A percentile compares a stretch with the other conserved stretches of the same genome.
phyloP scores from a whole-genome alignment of 1,140 invertebrate species.

The Drosophila tristis region DNA sequence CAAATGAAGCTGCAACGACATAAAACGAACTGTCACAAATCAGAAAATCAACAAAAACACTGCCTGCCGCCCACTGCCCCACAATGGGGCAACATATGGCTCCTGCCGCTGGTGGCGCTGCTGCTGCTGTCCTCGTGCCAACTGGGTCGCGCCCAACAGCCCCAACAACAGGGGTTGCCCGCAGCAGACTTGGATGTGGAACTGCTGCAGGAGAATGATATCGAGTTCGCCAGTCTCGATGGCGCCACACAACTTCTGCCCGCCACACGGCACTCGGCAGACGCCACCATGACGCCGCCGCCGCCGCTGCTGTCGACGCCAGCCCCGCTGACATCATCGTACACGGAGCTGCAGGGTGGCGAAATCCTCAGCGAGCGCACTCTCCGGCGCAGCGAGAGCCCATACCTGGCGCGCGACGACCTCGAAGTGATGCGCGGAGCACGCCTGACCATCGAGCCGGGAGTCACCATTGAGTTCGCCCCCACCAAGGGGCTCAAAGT shows the following conservation, averaged over 20 bases:
- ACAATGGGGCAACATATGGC: constrained; percentile 65
- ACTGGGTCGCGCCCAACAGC: constrained; percentile 57
- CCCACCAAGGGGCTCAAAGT: constrained; percentile 96
- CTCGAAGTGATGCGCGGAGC: constrained; percentile 90
- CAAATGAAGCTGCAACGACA: constrained; percentile 74
- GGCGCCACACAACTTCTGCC: constrained; percentile 72
- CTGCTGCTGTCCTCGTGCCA: constrained; percentile 61
- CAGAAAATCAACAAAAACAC: constrained; percentile 17
- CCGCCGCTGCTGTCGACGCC: constrained; percentile 61
- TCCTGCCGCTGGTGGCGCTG: constrained; percentile 36
- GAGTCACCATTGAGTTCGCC: constrained; percentile 93
- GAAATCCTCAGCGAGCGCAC: constrained; percentile 85
- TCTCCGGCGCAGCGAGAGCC: constrained; percentile 87
- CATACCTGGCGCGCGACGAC: constrained; percentile 92
- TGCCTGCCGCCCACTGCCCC: constrained; percentile 14
- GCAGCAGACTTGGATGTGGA: constrained; percentile 54
- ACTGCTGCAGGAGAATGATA: constrained; percentile 69
- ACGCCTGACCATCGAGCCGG: constrained; percentile 92
- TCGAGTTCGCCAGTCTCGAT: constrained; percentile 81
- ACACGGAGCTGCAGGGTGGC: constrained; percentile 80
- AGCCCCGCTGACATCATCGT: constrained; percentile 49
- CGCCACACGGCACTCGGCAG: constrained; percentile 52
- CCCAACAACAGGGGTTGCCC: constrained; percentile 7
- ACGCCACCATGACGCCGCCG: constrained; percentile 65
- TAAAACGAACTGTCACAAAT: constrained; percentile 61